These are phyloP conservation scores for Euproctis similis DNA, from an alignment of 2,888 invertebrate species.

Conservation along the genomic window DNA sequence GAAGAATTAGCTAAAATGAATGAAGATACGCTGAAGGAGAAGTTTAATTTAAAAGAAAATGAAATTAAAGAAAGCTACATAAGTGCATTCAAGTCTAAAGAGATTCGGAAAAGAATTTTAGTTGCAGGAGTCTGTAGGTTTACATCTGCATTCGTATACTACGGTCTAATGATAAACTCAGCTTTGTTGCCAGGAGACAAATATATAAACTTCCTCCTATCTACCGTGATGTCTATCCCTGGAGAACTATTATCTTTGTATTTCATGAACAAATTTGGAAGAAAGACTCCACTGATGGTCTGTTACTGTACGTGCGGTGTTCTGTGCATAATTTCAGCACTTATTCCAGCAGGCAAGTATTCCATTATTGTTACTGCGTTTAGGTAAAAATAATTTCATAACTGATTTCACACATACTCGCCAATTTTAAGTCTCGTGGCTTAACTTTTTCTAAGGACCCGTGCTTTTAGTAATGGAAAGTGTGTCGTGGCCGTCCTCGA, in stretches of 20 bases:
- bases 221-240: slow-evolving; percentile 56
- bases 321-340: slow-evolving; percentile 39
- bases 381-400: too few species aligned
- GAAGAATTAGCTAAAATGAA: slow-evolving; percentile 36
- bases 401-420: too few species aligned
- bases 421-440: too few species aligned
- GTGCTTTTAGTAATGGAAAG: too few species aligned
- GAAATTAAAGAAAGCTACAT: slow-evolving; percentile 38
- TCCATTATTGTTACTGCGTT: too few species aligned
- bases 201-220: slow-evolving; percentile 50
- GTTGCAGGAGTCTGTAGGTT: slow-evolving; percentile 40
- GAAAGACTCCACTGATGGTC: slow-evolving; percentile 42
- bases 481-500: too few species aligned
- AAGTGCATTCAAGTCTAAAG: slow-evolving; percentile 42
- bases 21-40: slow-evolving; percentile 34
- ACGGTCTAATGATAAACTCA: slow-evolving; percentile 53
- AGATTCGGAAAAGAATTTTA: slow-evolving; percentile 40
- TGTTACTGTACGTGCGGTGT: slow-evolving; percentile 43
- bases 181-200: slow-evolving; percentile 57
- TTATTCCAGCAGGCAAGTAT: slow-evolving; percentile 44
- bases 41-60: slow-evolving; percentile 39
- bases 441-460: too few species aligned
- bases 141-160: slow-evolving; percentile 52
- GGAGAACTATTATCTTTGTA: slow-evolving; percentile 51
- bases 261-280: slow-evolving; percentile 53